Evolutionary conservation across 1,140 invertebrate genomes (phyloP), one percentile per base, ranked within the genome.

Genomic region (Formica selysi): DNA sequence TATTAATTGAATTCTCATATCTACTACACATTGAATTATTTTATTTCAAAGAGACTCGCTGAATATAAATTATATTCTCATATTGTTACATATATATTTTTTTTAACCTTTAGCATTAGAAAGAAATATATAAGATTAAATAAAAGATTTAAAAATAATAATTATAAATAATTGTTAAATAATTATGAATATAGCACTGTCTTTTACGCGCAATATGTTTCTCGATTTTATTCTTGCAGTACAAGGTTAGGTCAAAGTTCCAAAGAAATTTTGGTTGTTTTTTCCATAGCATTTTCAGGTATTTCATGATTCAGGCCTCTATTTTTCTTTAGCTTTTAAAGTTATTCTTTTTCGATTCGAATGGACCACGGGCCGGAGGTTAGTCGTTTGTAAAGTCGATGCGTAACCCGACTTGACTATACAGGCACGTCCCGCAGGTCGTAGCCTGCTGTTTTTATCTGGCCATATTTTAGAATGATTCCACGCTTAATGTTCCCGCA

Each of bases 391-490:
- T 90, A 91, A 93, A 92, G 89, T 86, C 88, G 86, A 87, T 89
- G 93, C 93, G 93, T 94, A 95, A 94, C 93, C 93, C 91, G 93
- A 95, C 92, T 93, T 93, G 92, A 91, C 92, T 92, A 86, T 85
- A 86, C 86, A 87, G 67, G 78, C 88, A 80, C 85, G 90, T 90
- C 92, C 87, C 87, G 87, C 91, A 87, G 92, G 88, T 94, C 93
- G 94, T 93, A 93, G 94, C 94, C 92, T 94, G 94, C 94, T 94
- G 93, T 94, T 94, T 95, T 95, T 95, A 94, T 95, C 93, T 94
- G 92, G 59, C 91, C 90, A 93, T 94, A 94, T 94, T 95, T 94
- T 93, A 95, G 93, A 91, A 95, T 94, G 92, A 94, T 94, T 94
- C 92, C 91, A 90, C 92, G 88, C 88, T 93, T 94, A 92, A 92